Evolutionary conservation across 2,113 vertebrate species (phyloP), one percentile per base, ranked within the genome.

Genomic region (Notarius quadriscutis): DNA sequence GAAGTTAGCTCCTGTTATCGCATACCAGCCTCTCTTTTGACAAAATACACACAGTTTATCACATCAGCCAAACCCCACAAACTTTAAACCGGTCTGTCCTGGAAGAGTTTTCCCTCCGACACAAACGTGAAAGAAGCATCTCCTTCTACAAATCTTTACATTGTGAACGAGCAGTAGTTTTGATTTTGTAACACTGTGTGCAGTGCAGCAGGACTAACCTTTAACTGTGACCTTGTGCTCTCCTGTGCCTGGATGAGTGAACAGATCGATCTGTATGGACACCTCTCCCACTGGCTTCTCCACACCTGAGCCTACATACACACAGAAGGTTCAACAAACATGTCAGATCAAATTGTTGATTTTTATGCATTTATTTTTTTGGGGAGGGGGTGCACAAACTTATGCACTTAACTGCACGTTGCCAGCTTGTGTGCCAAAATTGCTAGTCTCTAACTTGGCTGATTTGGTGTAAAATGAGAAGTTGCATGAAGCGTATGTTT

Each of bases 141-240:
- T 30, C 27, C 67, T 72, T 34, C 41, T 17, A 20, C 34, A 48
- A 20, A 18, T 20, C 69, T 48, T 20, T 5, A 72, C 18, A 14
- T 10, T 67, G 63, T 65, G 62, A n/a, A n/a, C 1, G 62, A 65
- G 63, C 10, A 5, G 25, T 69, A 9, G 65, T 30, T 4, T 65
- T 25, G 25, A 65, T 11, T 25, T 65, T n/a, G 8, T 11, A 41
- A 41, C 41, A 41, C 41, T 41, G 41, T 41, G 41, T 41, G 41
- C 41, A 25, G 22, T 27, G 63, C 25, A 41, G 10, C 12, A 6
- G 25, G 48, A 86, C 93, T 60, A 91, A 99, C 98, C 97, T 99
- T 98, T 99, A 89, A 97, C 96, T 0, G 97, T 97, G 88, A 98
- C 97, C 92, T 99, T 99, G 91, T 97, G 96, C 87, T 99, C 98